phyloP scores from a whole-genome alignment of 1,140 invertebrate genomes.

The Zaprionus kolodkinae region DNA sequence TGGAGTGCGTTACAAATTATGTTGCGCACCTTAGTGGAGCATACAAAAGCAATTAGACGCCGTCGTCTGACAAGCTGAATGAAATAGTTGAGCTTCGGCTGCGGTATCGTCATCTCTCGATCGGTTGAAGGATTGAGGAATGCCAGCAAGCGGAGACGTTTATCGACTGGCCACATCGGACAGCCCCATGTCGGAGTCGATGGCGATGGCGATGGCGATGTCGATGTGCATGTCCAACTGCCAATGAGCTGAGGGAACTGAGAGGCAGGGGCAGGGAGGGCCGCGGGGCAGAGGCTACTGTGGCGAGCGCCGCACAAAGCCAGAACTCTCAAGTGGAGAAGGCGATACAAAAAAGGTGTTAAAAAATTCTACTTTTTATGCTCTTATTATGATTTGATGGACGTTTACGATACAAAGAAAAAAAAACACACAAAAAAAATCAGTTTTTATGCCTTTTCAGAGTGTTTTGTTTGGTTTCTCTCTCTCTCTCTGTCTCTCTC shows the following conservation, averaged over 20 bases:
- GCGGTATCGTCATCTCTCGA: no score
- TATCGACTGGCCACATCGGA: conserved; percentile 65
- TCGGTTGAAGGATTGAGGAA: conserved; percentile 33
- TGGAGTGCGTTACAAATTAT: conserved; percentile 66
- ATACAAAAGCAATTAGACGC: conserved; percentile 81
- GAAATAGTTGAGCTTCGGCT: conserved; percentile 59
- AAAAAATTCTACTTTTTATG: conserved; percentile 79
- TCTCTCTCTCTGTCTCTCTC: conserved; percentile 15
- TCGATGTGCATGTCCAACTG: conserved; percentile 62
- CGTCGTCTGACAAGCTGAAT: conserved; percentile 74
- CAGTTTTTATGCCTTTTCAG: conserved; percentile 22
- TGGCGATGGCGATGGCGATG: conserved; percentile 17
- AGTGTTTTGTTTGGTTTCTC: conserved; percentile 39
- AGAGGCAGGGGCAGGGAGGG: neutral
- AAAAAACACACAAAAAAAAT: neutral
- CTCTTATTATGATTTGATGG: conserved; percentile 81
- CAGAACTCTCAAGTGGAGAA: conserved; percentile 59
- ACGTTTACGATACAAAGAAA: conserved; percentile 73
- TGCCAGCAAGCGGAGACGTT: conserved; percentile 56
- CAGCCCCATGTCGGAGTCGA: conserved; percentile 34
- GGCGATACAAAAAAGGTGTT: conserved; percentile 71
- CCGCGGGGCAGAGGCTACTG: conserved; percentile 55
- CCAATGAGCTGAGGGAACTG: conserved; percentile 53
- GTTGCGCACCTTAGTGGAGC: conserved; percentile 76
- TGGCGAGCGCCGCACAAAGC: conserved; percentile 60